phyloP scores from a whole-genome alignment of 92 coral and sea anemone genomes.

The Montipora capitata region DNA sequence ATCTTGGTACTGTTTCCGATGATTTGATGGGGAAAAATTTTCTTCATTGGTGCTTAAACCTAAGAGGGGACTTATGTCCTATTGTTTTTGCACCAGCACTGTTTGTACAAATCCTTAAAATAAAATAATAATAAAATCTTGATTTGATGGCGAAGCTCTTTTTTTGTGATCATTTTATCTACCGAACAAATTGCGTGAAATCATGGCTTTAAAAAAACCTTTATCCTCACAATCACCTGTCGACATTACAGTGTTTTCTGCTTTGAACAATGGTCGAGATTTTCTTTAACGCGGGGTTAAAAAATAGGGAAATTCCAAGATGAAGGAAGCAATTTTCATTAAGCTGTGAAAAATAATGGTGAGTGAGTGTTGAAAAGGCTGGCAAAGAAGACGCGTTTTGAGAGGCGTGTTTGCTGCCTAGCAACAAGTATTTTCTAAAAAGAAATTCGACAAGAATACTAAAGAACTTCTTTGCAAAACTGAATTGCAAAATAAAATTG shows the following conservation, averaged over 20 bases:
- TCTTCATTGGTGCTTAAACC: no score
- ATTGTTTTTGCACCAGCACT: no score
- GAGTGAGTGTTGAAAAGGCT: background rate
- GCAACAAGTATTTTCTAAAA: slow-evolving; percentile 11
- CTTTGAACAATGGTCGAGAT: background rate
- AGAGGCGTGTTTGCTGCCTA: slow-evolving; percentile 11
- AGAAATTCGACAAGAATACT: no score
- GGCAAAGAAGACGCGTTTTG: background rate
- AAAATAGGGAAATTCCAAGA: background rate
- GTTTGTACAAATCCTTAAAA: no score
- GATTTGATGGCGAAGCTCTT: no score
- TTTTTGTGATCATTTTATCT: no score
- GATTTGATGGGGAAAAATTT: no score
- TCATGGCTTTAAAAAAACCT: background rate
- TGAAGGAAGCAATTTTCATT: slow-evolving; percentile 23
- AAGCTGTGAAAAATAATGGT: background rate
- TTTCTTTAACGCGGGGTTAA: background rate
- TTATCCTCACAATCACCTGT: background rate
- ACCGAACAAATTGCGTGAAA: no score
- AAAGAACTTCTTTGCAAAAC: slow-evolving; percentile 6
- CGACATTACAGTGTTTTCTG: background rate
- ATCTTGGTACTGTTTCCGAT: no score
- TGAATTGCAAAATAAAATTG: background rate
- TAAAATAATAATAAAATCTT: no score
- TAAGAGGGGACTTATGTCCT: no score